Conservation (phyloP, 2,797 vertebrate species). For the Pampus argenteus region DNA sequence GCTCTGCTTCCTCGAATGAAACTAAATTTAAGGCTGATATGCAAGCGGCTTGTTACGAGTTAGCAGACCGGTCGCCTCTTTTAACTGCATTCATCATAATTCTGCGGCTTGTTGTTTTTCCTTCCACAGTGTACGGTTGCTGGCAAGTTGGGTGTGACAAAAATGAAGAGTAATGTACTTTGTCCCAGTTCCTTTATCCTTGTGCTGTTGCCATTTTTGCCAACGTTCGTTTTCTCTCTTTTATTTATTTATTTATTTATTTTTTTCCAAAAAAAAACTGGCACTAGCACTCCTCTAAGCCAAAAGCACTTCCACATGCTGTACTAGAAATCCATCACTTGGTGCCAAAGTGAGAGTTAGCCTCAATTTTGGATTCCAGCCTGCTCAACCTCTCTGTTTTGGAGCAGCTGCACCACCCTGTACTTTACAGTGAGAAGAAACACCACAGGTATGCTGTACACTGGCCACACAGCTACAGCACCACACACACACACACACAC, state of each 20-base stretch:
- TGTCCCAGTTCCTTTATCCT: conserved; percentile 67
- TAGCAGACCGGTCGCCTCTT: conserved; percentile 45
- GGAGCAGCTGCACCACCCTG: conserved; percentile 74
- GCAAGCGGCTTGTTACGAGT: conserved; percentile 59
- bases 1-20: conserved; percentile 52
- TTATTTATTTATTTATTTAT: conserved; percentile 6
- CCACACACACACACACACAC: conserved; percentile 55
- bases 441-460: conserved; percentile 79
- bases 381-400: conserved; percentile 72
- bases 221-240: conserved; percentile 43
- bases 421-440: conserved; percentile 69
- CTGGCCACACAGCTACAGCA: conserved; percentile 49
- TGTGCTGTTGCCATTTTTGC: conserved; percentile 49
- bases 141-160: conserved; percentile 69
- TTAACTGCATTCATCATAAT: conserved; percentile 79
- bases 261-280: not conserved
- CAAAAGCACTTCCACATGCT: conserved; percentile 85
- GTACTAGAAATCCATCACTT: conserved; percentile 62
- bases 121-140: conserved; percentile 58
- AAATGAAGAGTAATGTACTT: conserved; percentile 84
- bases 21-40: conserved; percentile 46
- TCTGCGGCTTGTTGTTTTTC: conserved; percentile 73
- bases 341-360: conserved; percentile 71
- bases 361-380: conserved; percentile 67
- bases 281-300: conserved; percentile 49